Conservation (phyloP, 2,888 invertebrate species). For the Gibbula magus region DNA sequence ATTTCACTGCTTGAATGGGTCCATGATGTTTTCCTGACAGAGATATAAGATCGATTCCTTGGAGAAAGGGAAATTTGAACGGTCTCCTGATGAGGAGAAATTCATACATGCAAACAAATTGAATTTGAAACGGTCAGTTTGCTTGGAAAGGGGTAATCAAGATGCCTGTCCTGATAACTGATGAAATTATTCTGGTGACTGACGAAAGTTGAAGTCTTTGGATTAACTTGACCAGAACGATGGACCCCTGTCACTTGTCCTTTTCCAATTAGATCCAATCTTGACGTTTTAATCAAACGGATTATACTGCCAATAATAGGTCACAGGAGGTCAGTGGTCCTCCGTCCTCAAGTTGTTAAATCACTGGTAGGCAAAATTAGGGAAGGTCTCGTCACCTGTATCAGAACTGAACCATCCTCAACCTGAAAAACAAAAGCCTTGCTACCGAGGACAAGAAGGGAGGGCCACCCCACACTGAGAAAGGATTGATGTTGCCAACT, state of each 20-base stretch:
- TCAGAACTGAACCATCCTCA: not conserved
- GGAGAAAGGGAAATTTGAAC: no score
- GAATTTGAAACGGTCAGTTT: not conserved
- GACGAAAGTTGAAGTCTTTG: constrained; percentile 6
- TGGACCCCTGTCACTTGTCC: not conserved
- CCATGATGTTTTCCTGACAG: no score
- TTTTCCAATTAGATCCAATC: constrained; percentile 15
- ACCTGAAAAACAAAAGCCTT: not conserved
- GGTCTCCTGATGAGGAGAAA: not conserved
- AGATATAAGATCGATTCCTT: no score
- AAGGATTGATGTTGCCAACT: not conserved
- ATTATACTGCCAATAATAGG: constrained; percentile 9
- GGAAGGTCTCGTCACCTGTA: constrained; percentile 9
- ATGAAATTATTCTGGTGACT: constrained; percentile 16
- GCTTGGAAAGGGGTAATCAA: not conserved
- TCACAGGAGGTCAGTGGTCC: not conserved
- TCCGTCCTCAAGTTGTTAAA: no score
- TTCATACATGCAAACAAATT: constrained; percentile 1
- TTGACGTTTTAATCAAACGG: constrained; percentile 6
- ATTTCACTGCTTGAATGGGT: no score
- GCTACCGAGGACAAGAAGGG: not conserved
- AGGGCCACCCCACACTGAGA: not conserved
- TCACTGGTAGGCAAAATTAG: not conserved
- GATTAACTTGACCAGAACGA: constrained; percentile 10
- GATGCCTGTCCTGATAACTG: constrained; percentile 3